phyloP scores from a whole-genome alignment of 2,113 vertebrate species.

The Cairina moschata region DNA sequence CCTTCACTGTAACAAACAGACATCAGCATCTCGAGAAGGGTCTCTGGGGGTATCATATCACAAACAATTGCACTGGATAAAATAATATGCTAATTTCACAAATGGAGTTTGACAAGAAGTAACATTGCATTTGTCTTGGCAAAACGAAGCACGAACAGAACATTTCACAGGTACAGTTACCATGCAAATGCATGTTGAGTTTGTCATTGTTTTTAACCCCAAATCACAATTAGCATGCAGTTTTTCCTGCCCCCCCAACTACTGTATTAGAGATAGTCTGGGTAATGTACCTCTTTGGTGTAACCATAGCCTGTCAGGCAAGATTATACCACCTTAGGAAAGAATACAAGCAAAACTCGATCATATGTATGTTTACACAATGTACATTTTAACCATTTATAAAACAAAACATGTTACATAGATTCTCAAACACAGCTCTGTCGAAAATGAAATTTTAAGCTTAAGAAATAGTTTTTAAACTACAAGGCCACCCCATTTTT shows the following conservation, averaged over 20 bases:
- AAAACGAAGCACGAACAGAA: conserved; percentile 65
- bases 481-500: conserved; percentile 76
- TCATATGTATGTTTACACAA: conserved; percentile 70
- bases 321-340: conserved; percentile 68
- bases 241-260: conserved; percentile 54
- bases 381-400: conserved; percentile 70
- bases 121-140: conserved; percentile 65
- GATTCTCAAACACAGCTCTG: conserved; percentile 74
- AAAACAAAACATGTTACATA: conserved; percentile 72
- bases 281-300: conserved; percentile 74
- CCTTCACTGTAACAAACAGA: conserved; percentile 55
- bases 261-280: conserved; percentile 67
- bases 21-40: conserved; percentile 39
- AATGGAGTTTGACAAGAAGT: conserved; percentile 58
- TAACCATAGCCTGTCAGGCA: conserved; percentile 69
- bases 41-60: conserved; percentile 31
- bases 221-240: conserved; percentile 77
- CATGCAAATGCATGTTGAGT: conserved; percentile 79
- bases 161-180: conserved; percentile 67
- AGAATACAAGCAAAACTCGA: conserved; percentile 64
- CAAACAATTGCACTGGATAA: conserved; percentile 26
- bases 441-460: conserved; percentile 74
- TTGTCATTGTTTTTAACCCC: conserved; percentile 53
- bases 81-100: conserved; percentile 59
- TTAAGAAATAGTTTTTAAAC: conserved; percentile 77